These are phyloP conservation scores for Gymnocypris eckloni DNA, from an alignment of 2,797 vertebrate genomes.

Conservation along the genomic window DNA sequence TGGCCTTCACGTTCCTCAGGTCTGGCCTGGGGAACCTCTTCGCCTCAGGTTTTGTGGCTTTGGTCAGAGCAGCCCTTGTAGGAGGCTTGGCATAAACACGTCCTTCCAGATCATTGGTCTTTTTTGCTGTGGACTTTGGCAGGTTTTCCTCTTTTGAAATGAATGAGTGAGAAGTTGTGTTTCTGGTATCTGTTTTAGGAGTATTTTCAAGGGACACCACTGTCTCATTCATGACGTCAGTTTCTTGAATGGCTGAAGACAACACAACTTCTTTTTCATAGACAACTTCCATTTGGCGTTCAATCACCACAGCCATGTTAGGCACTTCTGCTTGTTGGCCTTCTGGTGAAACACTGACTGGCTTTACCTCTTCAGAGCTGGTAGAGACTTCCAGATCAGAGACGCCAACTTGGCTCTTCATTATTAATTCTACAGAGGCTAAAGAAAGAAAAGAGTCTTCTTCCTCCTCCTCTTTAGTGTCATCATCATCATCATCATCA, in stretches of 20 bases:
- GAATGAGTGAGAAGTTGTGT: constrained; percentile 10
- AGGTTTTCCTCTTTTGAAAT: constrained; percentile 16
- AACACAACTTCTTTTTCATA: constrained; percentile 13
- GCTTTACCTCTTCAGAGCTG: constrained; percentile 7
- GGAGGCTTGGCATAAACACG: neutral
- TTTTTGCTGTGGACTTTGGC: constrained; percentile 27
- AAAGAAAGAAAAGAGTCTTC: constrained; percentile 73
- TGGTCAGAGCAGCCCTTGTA: constrained; percentile 27
- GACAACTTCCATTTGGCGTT: neutral
- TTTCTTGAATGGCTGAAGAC: neutral
- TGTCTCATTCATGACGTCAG: neutral
- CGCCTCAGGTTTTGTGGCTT: constrained; percentile 69
- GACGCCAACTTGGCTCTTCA: constrained; percentile 50
- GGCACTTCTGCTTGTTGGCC: neutral
- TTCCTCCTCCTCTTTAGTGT: constrained; percentile 65
- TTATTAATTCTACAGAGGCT: constrained; percentile 68
- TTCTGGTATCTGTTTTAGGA: constrained; percentile 59
- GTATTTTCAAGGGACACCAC: constrained; percentile 57
- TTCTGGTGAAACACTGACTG: constrained; percentile 40
- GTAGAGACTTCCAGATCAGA: constrained; percentile 34
- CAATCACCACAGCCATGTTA: neutral
- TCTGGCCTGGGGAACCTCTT: constrained; percentile 83
- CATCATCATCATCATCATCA: constrained; percentile 53
- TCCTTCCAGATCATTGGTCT: constrained; percentile 40
- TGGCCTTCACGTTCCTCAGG: constrained; percentile 84